Conservation (phyloP, 2,888 invertebrate genomes). For the Branchipolynoe longqiensis region DNA sequence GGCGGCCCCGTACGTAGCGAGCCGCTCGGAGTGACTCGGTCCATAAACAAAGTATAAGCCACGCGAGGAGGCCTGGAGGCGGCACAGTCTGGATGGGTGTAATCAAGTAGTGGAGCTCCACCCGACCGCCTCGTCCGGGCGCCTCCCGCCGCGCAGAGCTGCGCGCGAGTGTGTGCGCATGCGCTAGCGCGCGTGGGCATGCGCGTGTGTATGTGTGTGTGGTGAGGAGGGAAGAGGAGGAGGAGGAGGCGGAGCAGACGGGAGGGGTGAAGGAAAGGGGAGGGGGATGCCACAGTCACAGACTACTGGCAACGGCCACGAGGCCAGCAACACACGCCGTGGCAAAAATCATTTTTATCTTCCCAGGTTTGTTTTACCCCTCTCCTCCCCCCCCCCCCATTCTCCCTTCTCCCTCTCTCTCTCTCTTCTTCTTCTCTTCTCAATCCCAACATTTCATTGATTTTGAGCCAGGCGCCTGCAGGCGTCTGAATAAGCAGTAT, state of each 20-base stretch:
- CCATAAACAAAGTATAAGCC: conserved; percentile 21
- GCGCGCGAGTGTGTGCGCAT: not conserved
- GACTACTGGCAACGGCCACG: not conserved
- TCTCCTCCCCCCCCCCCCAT: too few relatives aligned
- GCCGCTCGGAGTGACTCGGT: conserved; percentile 44
- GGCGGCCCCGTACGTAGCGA: not conserved
- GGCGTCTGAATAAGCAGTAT: not conserved
- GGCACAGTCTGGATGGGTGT: conserved; percentile 40
- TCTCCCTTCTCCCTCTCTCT: too few relatives aligned
- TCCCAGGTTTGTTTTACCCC: not conserved
- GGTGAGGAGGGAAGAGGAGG: too few relatives aligned
- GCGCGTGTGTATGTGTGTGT: too few relatives aligned
- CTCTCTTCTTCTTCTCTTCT: not conserved
- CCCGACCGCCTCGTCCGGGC: conserved; percentile 16
- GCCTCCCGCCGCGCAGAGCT: not conserved
- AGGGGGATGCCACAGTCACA: too few relatives aligned
- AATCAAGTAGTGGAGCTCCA: conserved; percentile 24
- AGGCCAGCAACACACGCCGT: conserved; percentile 15
- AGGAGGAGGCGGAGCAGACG: too few relatives aligned
- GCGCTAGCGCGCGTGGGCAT: too few relatives aligned
- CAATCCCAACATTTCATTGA: conserved; percentile 17
- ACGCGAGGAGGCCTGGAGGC: too few relatives aligned
- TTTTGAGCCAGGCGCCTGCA: not conserved
- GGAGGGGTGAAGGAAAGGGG: too few relatives aligned
- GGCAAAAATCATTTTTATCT: not conserved